These are phyloP conservation scores for Tholera decimalis DNA, from an alignment of 2,888 invertebrate species.

Conservation along the genomic window DNA sequence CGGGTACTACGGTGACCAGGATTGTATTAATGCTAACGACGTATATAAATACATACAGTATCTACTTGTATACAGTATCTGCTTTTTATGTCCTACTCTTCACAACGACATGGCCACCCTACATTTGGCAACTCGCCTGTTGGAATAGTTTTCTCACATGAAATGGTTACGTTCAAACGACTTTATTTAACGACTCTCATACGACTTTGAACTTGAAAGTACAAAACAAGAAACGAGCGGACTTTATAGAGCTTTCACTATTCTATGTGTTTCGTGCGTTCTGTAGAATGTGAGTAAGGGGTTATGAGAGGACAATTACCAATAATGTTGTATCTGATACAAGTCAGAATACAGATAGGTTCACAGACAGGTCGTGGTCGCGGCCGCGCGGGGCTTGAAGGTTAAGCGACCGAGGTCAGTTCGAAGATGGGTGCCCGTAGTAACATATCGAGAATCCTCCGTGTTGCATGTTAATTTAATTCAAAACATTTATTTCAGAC, in stretches of 20 bases:
- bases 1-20: no score
- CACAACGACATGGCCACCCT: neutral
- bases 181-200: constrained; percentile 29
- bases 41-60: no score
- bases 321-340: neutral
- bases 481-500: no score
- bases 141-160: constrained; percentile 18
- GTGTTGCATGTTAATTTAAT: no score
- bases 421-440: no score
- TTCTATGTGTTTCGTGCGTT: neutral
- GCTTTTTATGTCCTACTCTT: neutral
- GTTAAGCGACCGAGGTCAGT: no score
- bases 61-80: no score
- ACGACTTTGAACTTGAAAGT: constrained; percentile 21
- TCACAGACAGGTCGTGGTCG: no score
- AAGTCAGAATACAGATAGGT: no score
- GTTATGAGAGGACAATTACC: neutral
- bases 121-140: constrained; percentile 35
- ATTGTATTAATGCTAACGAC: no score
- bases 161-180: constrained; percentile 20
- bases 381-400: no score
- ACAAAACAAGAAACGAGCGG: constrained; percentile 2
- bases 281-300: neutral
- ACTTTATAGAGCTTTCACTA: neutral
- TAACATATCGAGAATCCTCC: no score